A percentile compares a stretch with the other conserved stretches of the same genome.
phyloP scores from a whole-genome alignment of 2,888 invertebrate species.

The Microctonus brassicae region DNA sequence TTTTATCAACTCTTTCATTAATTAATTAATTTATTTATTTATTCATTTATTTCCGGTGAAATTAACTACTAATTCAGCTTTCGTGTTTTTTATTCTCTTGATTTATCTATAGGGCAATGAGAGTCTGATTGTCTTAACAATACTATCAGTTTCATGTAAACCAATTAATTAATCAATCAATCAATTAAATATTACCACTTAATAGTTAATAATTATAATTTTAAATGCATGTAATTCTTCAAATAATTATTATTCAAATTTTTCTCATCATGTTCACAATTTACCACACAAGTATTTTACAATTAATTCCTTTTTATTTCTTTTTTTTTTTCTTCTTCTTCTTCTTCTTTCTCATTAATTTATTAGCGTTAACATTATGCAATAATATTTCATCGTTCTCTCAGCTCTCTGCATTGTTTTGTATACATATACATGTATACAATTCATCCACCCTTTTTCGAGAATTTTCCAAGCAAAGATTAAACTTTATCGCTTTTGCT shows the following conservation, averaged over 20 bases:
- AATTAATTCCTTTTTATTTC: not conserved
- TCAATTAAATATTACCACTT: constrained; percentile 33
- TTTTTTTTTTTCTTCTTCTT: not conserved
- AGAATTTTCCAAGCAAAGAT: not conserved
- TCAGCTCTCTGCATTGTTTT: not conserved
- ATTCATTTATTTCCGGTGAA: constrained; percentile 10
- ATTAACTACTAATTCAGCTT: constrained; percentile 6
- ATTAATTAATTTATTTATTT: not conserved
- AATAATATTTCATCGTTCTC: constrained; percentile 8
- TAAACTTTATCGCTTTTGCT: not conserved
- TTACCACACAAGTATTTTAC: not conserved
- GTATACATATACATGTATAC: not conserved
- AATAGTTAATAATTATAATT: constrained; percentile 43
- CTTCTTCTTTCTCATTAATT: not conserved
- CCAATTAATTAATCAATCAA: constrained; percentile 31
- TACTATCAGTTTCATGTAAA: constrained; percentile 61
- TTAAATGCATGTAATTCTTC: constrained; percentile 2
- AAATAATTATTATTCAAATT: not conserved
- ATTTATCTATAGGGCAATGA: constrained; percentile 48
- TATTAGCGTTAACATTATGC: not conserved
- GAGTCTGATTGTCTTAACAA: constrained; percentile 69
- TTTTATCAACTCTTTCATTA: not conserved
- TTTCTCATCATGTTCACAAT: not conserved
- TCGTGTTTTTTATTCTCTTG: constrained; percentile 2
- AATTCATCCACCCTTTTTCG: not conserved